Conservation (phyloP, 1,140 invertebrate species). For the Pseudomyrmex dendroicus region DNA sequence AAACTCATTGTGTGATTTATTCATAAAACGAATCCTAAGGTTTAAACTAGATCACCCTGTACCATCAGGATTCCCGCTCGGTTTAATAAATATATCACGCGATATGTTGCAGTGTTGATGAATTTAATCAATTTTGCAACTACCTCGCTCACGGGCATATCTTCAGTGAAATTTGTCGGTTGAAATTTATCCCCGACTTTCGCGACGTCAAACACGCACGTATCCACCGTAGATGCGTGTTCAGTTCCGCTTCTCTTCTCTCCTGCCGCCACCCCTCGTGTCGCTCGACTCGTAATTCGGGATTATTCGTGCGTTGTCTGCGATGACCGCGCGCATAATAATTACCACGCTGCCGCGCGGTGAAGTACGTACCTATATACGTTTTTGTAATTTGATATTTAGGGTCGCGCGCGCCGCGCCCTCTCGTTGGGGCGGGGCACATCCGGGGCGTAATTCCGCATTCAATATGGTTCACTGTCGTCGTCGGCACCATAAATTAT, state of each 20-base stretch:
- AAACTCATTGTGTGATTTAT: no score
- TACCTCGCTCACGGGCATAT: background rate
- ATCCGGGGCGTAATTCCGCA: conserved; percentile 40
- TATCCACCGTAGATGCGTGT: background rate
- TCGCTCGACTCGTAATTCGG: conserved; percentile 30
- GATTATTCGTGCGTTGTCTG: conserved; percentile 45
- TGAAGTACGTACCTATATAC: conserved; percentile 11
- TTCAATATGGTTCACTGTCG: conserved; percentile 42
- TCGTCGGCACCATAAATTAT: conserved; percentile 47
- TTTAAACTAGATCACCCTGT: no score
- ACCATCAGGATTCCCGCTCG: no score
- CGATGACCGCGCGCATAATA: conserved; percentile 51
- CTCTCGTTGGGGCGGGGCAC: background rate
- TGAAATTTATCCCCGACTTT: background rate
- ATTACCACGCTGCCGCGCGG: conserved; percentile 37
- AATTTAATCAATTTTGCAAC: background rate
- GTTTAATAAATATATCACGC: background rate
- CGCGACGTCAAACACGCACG: background rate
- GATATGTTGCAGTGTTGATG: background rate
- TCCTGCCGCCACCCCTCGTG: background rate
- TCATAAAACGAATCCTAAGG: no score
- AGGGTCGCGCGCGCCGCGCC: conserved; percentile 5
- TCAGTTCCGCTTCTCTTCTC: background rate
- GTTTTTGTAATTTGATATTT: conserved; percentile 62
- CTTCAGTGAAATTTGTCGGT: background rate